Percentiles rank a stretch among this genome's conserved stretches.
Evolutionary conservation across 2,888 invertebrate species (phyloP).

Genomic region (Ormyrus nitidulus): DNA sequence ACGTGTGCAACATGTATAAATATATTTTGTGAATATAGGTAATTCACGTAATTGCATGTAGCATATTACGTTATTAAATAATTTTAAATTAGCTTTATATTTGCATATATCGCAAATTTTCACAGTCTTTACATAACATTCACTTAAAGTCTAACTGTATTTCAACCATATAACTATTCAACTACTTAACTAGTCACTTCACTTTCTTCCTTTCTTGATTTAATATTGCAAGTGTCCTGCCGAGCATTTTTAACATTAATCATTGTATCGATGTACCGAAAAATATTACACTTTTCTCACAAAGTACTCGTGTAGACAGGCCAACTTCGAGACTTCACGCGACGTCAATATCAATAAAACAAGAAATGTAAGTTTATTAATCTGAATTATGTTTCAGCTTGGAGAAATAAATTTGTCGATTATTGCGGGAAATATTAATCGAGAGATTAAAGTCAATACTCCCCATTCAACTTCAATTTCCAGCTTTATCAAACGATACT

Average conservation of each 20-base stretch:
- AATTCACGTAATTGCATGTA: constrained; percentile 18
- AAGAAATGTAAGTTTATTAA: constrained; percentile 12
- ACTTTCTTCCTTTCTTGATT: constrained; percentile 27
- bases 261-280: constrained; percentile 29
- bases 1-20: constrained; percentile 34
- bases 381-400: constrained; percentile 16
- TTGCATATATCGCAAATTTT: constrained; percentile 39
- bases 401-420: constrained; percentile 1
- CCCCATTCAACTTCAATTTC: not conserved
- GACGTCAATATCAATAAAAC: constrained; percentile 18
- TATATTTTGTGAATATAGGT: constrained; percentile 34
- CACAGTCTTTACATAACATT: constrained; percentile 44
- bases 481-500: constrained; percentile 9
- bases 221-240: constrained; percentile 27
- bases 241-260: constrained; percentile 16
- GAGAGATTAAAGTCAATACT: constrained; percentile 1
- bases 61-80: constrained; percentile 12
- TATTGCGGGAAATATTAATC: not conserved
- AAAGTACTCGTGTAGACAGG: constrained; percentile 1
- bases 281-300: constrained; percentile 37
- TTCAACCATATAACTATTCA: constrained; percentile 33
- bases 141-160: constrained; percentile 37
- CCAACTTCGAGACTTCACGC: constrained; percentile 18
- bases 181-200: constrained; percentile 30
- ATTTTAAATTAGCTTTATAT: constrained; percentile 41